Evolutionary conservation across 2,888 invertebrate species (phyloP), one percentile per base, ranked within the genome.

Genomic region (Leptothorax acervorum): DNA sequence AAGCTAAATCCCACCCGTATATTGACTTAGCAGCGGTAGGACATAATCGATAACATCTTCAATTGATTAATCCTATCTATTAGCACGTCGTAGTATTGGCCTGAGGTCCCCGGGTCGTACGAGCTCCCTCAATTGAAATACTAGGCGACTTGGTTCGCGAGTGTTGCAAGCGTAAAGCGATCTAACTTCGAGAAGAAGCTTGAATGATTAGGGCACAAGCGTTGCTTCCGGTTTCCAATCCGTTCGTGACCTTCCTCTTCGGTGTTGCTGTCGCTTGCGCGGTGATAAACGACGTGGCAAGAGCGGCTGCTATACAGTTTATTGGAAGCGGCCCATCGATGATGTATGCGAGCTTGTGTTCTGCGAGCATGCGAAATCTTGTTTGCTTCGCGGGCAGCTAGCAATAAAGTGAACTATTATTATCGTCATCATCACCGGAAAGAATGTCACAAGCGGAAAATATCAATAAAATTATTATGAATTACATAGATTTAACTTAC

Each of bases 241-340:
- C 2, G 8, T 66, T 35, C 75, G 53, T 66, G 79, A 84, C 85
- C 83, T 83, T 78, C 88, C 85, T 78, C 86, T 86, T 89, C 82
- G 86, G 68, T 84, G 89, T 88, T 86, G 81, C 78, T 82, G 88
- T 88, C 86, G 79, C 85, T 85, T 81, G 75, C 81, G 55, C 62
- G 48, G 82, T 92, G 91, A 92, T 92, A 92, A 91, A 92, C 87
- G 90, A 90, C 84, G 83, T 87, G 88, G 86, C 90, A 86, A 86
- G 70, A 86, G 71, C 89, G 86, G 89, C 91, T 87, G 90, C 85
- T 87, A 87, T 87, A 87, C 87, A 91, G 92, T 92, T 92, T 92
- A 91, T 92, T 91, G 91, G 91, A 90, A 92, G 87, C 90, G 90
- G 88, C 82, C 84, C 89, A 91, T 92, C 88, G 90, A 92, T 91